Base-by-base conservation (phyloP, 2,888 invertebrate species). In the Eretmocerus hayati region DNA sequence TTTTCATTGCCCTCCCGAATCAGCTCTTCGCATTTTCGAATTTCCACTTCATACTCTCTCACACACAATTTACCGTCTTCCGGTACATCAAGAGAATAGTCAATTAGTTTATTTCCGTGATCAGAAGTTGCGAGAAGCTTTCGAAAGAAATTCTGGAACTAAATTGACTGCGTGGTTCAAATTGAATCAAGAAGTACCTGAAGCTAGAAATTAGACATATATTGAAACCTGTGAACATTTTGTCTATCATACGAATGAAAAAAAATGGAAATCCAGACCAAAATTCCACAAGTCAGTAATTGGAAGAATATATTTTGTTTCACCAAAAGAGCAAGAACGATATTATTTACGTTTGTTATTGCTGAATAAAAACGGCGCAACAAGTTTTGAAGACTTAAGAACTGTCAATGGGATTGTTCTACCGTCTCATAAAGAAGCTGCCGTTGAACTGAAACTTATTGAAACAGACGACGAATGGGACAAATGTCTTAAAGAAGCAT, bases 221-320 rank as follows among this genome's bases (percentile, higher is more conserved):
- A 6, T 33, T n/a, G 33, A 33, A 33, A 33, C 16, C n/a, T n/a
- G 9, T n/a, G 5, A 33, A 6, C 33, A 33, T 33, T 33, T n/a
- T 33, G 21, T 39, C 3, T 50, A 46, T 31, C 36, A 48, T 33
- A 30, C 26, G 33, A 3, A 8, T 11, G 38, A 30, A 11, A 52
- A 52, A 42, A 37, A 15, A 21, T 53, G 52, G 52, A 35, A 5
- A 8, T 33, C 31, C 21, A 43, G 52, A 46, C 32, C 35, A 43
- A 23, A 13, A 39, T 20, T 15, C n/a, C 32, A 16, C 16, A 53
- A 53, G 23, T 49, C 46, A 16, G 20, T 46, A 3, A 22, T 48
- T 26, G 43, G 48, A 43, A 40, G 48, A 48, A 52, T 52, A 32
- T 52, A 46, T 36, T 46, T 49, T 19, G 52, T 53, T 16, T 46